Percentiles rank a stretch among this genome's conserved stretches.
Evolutionary conservation across 2,888 invertebrate genomes (phyloP).

Genomic region (Acanthosepion lycidas): DNA sequence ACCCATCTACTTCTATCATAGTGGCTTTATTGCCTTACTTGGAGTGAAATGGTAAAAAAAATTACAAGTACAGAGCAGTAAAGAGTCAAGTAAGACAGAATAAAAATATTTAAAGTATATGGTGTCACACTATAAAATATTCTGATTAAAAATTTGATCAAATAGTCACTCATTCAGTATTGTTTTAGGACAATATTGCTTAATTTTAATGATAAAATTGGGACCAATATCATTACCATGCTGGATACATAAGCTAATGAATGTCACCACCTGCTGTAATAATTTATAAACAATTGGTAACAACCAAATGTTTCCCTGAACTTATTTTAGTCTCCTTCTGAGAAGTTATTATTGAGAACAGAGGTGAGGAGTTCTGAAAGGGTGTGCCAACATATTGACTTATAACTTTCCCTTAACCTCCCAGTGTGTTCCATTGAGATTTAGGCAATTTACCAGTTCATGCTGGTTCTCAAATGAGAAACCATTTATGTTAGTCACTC

Average conservation of each 20-base stretch:
- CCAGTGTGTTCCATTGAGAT: constrained; percentile 33
- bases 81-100: too few species aligned
- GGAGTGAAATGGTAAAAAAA: too few species aligned
- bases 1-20: too few species aligned
- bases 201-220: not conserved
- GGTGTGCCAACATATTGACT: not conserved
- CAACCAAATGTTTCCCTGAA: not conserved
- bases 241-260: not conserved
- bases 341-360: not conserved
- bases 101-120: too few species aligned
- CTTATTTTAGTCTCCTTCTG: not conserved
- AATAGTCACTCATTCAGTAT: too few species aligned
- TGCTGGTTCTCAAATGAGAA: not conserved
- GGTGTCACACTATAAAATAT: too few species aligned
- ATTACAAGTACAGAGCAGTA: too few species aligned
- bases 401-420: not conserved
- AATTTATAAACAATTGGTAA: not conserved
- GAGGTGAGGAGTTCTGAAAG: not conserved
- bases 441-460: not conserved
- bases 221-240: not conserved
- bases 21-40: too few species aligned
- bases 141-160: too few species aligned
- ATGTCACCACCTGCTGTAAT: not conserved
- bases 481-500: not conserved
- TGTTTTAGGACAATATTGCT: not conserved